phyloP scores from a whole-genome alignment of 2,113 vertebrate species.

The Trichechus manatus region DNA sequence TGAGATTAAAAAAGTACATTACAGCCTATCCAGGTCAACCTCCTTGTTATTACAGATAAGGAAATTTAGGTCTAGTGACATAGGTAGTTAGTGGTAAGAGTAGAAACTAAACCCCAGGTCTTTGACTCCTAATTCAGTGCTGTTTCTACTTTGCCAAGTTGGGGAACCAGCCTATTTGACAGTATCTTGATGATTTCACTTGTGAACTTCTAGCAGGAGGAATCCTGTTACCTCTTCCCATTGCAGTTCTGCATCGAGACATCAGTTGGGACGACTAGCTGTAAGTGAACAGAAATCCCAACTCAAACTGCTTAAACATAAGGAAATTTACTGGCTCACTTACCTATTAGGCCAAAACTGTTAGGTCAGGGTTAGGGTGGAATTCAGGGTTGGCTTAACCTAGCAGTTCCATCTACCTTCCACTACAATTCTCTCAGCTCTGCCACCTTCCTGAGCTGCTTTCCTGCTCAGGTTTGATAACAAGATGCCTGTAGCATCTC shows the following conservation, averaged over 20 bases:
- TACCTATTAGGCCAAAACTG: neutral
- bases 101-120: neutral
- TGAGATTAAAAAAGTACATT: neutral
- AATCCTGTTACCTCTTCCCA: neutral
- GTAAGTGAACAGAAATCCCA: constrained; percentile 8
- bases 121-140: neutral
- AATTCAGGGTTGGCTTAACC: neutral
- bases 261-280: neutral
- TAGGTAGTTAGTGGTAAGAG: neutral
- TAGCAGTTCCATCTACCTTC: neutral
- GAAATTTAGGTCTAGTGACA: neutral
- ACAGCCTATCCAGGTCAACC: neutral
- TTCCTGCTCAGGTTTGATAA: neutral
- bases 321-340: neutral
- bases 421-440: neutral
- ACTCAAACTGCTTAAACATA: neutral
- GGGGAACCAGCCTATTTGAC: neutral
- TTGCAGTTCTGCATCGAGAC: neutral
- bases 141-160: neutral
- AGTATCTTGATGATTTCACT: constrained; percentile 2
- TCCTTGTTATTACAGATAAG: neutral
- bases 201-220: constrained; percentile 15
- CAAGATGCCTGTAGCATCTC: neutral
- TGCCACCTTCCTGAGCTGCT: neutral
- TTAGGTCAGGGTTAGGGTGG: neutral